Conservation (phyloP, 2,888 invertebrate species). For the Hydriomena furcata region DNA sequence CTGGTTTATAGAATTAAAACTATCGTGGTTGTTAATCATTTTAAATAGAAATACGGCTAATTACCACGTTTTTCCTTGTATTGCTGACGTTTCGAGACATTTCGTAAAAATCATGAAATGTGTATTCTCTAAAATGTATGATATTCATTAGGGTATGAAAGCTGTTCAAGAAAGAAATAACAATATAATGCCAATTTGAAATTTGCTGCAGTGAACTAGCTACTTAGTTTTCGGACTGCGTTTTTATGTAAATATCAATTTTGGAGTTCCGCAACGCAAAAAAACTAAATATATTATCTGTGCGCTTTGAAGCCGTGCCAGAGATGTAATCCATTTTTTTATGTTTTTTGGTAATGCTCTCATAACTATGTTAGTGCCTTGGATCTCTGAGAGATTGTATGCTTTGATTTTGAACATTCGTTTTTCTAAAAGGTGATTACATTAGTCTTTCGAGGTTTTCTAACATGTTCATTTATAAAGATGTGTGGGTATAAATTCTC, state of each 20-base stretch:
- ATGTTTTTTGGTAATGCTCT: constrained; percentile 28
- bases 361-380: constrained; percentile 25
- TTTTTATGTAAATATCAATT: constrained; percentile 32
- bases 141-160: too few species aligned
- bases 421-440: background rate
- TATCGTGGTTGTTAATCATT: too few species aligned
- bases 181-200: background rate
- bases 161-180: too few species aligned
- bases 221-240: background rate
- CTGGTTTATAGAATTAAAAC: too few species aligned
- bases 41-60: too few species aligned
- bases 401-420: constrained; percentile 20
- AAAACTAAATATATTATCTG: constrained; percentile 28
- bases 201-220: background rate
- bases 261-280: constrained; percentile 29
- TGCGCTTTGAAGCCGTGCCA: constrained; percentile 33
- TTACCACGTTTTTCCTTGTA: too few species aligned
- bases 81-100: too few species aligned
- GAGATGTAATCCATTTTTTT: constrained; percentile 27
- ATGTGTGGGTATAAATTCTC: too few species aligned
- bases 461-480: too few species aligned
- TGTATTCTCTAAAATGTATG: too few species aligned
- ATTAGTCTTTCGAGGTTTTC: too few species aligned
- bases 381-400: constrained; percentile 7
- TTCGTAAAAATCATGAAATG: too few species aligned